A percentile compares a stretch with the other conserved stretches of the same genome.
These are phyloP conservation scores for Nebria salina DNA, from an alignment of 2,888 invertebrate species.

Conservation along the genomic window DNA sequence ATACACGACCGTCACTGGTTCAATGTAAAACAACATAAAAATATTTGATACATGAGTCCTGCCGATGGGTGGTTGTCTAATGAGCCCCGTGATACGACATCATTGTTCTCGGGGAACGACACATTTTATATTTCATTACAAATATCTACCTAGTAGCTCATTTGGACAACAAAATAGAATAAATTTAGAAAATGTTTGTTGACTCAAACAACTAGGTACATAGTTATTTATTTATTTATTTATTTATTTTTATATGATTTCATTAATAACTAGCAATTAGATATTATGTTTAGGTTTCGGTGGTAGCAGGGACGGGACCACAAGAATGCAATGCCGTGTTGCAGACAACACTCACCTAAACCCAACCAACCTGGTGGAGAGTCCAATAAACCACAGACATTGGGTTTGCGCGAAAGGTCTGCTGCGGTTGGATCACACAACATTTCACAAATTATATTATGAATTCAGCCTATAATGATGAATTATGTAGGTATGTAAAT, in stretches of 20 bases:
- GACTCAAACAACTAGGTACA: too few species aligned
- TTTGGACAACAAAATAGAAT: too few species aligned
- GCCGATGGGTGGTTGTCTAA: conserved; percentile 16
- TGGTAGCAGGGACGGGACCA: background rate
- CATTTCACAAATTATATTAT: background rate
- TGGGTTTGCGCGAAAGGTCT: background rate
- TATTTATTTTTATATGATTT: background rate
- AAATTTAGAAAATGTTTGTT: too few species aligned
- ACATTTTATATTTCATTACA: too few species aligned
- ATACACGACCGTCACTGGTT: too few species aligned
- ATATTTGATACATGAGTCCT: background rate
- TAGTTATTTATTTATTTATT: too few species aligned
- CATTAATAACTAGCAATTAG: background rate
- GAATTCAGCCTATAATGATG: too few species aligned
- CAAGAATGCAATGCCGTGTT: background rate
- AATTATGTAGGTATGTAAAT: too few species aligned
- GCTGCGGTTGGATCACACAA: background rate
- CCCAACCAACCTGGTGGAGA: background rate
- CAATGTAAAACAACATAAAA: too few species aligned
- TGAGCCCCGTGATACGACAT: conserved; percentile 45
- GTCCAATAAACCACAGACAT: background rate
- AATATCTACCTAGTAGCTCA: too few species aligned
- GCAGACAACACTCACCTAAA: background rate
- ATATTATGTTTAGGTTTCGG: background rate
- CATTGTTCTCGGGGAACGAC: conserved; percentile 22